These are phyloP conservation scores for Odontocolon sp. DNA, from an alignment of 2,888 invertebrate species.

Conservation along the genomic window DNA sequence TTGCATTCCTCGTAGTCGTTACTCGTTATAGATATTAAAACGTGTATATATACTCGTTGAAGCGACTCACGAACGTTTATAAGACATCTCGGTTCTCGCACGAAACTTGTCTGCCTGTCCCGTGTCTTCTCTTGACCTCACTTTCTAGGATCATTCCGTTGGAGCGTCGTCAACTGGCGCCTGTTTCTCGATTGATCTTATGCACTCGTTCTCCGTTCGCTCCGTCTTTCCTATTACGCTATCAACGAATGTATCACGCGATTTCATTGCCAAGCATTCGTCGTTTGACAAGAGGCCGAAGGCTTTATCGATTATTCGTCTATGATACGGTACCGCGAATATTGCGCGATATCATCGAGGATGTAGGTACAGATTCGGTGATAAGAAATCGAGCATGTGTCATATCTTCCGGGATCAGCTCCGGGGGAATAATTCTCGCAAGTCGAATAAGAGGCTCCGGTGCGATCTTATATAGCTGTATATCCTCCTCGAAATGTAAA, in stretches of 20 bases:
- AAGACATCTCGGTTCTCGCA: constrained; percentile 48
- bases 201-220: not conserved
- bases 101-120: constrained; percentile 49
- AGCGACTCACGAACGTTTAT: constrained; percentile 55
- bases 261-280: constrained; percentile 49
- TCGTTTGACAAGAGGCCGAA: constrained; percentile 36
- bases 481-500: constrained; percentile 44
- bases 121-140: constrained; percentile 70
- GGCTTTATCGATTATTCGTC: constrained; percentile 36
- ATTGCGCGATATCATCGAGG: constrained; percentile 44
- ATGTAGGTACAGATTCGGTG: constrained; percentile 38
- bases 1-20: constrained; percentile 50
- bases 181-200: constrained; percentile 59
- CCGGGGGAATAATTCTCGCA: constrained; percentile 46
- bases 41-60: constrained; percentile 14
- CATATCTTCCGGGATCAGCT: constrained; percentile 51
- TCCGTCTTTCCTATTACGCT: not conserved
- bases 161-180: constrained; percentile 64
- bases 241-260: too few relatives aligned
- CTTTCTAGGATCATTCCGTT: constrained; percentile 71
- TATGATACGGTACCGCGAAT: constrained; percentile 45
- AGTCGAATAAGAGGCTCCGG: constrained; percentile 45
- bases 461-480: not conserved
- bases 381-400: constrained; percentile 54
- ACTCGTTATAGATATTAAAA: constrained; percentile 56